These are phyloP conservation scores for Sebastes vulpes DNA, from an alignment of 2,797 vertebrate genomes.

Conservation along the genomic window DNA sequence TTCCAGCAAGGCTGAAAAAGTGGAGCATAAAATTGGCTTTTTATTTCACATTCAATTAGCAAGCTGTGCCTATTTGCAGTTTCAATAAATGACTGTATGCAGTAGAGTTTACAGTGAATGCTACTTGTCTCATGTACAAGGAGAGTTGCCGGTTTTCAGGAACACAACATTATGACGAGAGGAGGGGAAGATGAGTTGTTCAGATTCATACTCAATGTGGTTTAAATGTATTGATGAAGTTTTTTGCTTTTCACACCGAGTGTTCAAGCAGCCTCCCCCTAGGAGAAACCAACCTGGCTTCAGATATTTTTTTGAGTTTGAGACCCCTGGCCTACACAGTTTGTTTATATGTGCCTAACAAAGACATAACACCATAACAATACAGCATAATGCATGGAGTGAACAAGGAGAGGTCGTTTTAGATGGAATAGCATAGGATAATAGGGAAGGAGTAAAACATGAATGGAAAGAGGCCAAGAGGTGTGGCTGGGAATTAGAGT, in stretches of 20 bases:
- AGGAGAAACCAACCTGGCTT: neutral
- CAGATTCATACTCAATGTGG: no score
- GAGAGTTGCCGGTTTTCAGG: neutral
- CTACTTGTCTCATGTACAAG: neutral
- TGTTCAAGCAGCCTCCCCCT: no score
- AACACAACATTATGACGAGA: neutral
- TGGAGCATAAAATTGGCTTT: neutral
- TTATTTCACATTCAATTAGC: neutral
- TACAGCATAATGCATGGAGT: neutral
- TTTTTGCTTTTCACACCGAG: no score
- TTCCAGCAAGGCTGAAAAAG: neutral
- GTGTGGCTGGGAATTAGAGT: neutral
- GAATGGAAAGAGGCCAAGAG: slow-evolving; percentile 3
- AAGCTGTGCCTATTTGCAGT: neutral
- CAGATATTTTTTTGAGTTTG: neutral
- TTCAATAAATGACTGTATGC: neutral
- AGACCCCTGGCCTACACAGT: neutral
- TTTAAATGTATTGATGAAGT: no score
- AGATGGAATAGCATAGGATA: neutral
- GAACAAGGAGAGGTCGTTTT: neutral
- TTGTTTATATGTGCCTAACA: neutral
- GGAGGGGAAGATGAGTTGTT: neutral
- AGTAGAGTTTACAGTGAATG: neutral
- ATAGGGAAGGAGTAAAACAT: neutral
- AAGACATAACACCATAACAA: neutral